These are phyloP conservation scores for Sterrhoptilus dennistouni DNA, from an alignment of 2,113 vertebrate genomes.

Conservation along the genomic window DNA sequence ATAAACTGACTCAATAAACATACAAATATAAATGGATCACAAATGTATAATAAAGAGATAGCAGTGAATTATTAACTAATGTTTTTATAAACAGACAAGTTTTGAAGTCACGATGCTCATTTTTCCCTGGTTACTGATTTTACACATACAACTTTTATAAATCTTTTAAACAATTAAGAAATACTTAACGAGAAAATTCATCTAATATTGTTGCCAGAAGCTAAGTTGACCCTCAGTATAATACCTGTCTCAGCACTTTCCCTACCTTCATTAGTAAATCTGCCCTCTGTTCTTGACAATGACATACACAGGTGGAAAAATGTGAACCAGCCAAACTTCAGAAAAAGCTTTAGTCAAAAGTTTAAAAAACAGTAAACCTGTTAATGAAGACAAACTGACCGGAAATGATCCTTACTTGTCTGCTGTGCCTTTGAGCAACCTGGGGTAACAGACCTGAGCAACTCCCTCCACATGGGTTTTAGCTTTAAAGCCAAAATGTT, in stretches of 20 bases:
- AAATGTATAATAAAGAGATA: background rate
- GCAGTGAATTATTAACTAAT: constrained; percentile 9
- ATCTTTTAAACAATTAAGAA: background rate
- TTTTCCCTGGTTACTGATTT: background rate
- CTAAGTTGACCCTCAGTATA: background rate
- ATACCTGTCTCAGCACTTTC: background rate
- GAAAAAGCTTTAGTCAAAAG: background rate
- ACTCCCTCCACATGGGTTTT: background rate
- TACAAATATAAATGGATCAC: background rate
- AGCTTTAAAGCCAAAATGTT: background rate
- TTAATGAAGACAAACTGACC: background rate
- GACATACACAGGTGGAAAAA: background rate
- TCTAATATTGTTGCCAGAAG: background rate
- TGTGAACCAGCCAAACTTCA: background rate
- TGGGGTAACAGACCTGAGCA: background rate
- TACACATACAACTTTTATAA: background rate
- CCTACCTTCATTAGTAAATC: background rate
- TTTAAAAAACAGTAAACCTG: background rate
- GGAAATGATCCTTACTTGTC: background rate
- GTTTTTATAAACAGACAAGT: background rate
- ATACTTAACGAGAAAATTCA: background rate
- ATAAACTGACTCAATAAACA: background rate
- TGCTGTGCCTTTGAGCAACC: background rate
- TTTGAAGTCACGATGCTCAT: background rate
- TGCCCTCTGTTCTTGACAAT: background rate